Base-by-base conservation (phyloP, 2,888 invertebrate species). In the Drosophila demipolita region DNA sequence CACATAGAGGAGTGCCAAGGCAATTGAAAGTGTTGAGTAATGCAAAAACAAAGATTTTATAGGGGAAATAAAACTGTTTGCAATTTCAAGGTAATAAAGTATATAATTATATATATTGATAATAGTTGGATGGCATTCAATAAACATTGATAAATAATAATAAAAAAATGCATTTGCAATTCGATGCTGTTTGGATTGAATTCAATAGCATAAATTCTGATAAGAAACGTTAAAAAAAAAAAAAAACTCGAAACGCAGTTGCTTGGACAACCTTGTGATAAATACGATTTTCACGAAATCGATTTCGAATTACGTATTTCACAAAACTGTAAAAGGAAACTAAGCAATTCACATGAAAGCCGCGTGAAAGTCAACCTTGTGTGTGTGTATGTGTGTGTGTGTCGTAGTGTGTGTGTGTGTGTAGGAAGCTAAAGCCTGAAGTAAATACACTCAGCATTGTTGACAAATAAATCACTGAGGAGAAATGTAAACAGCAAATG, bases 361-460 rank as follows among this genome's bases (percentile, higher is more conserved):
- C 76, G 79, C 81, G 81, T 74, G 84, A 89, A 84, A 84, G 87
- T 80, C 67, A 75, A 83, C 78, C 80, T 80, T 53, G 53, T 29
- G 6, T 23, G 45, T 82, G 75, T 66, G 61, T 50, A 58, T 29
- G 61, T 9, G 58, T 52, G 59, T 26, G 60, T 60, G 48, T 49
- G 45, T 64, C 26, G 35, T n/a, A 9, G 40, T 42, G 5, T 45
- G 12, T 12, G 3, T 0, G n/a, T 55, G n/a, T 81, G 68, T 54
- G 60, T 66, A 81, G 80, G 80, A 81, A 81, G 82, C 54, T 58
- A 50, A 68, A 59, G 61, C 49, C 33, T 17, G 59, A 61, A 74
- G 42, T 59, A 54, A 68, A 57, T 29, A 60, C 62, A 61, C 49
- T 52, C 15, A 60, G 55, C 40, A 68, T 45, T 49, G 55, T 69